phyloP scores from a whole-genome alignment of 2,113 vertebrate genomes.

The mouse (Mus musculus) region DNA sequence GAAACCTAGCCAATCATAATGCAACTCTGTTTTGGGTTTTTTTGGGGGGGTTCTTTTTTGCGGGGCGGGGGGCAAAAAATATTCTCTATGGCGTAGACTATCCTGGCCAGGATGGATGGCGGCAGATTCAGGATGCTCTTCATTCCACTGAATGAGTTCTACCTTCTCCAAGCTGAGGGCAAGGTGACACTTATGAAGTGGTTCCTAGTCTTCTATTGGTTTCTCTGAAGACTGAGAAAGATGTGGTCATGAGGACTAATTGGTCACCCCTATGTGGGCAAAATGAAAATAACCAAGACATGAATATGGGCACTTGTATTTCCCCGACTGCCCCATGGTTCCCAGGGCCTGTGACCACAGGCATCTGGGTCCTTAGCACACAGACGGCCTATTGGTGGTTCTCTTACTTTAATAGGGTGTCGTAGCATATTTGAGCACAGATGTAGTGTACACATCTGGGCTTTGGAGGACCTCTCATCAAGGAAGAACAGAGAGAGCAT shows the following conservation, averaged over 20 bases:
- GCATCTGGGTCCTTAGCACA: not conserved
- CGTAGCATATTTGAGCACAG: too few species aligned
- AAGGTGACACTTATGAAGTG: not conserved
- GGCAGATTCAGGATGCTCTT: not conserved
- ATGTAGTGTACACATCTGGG: not conserved
- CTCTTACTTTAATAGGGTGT: fast-evolving
- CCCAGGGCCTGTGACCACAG: not conserved
- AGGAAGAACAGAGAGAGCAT: not conserved
- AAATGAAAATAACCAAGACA: not conserved
- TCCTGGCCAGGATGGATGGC: not conserved
- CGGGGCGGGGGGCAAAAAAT: not conserved
- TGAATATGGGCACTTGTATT: not conserved
- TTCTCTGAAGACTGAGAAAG: conserved; percentile 33
- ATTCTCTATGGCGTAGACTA: not conserved
- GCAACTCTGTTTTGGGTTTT: not conserved
- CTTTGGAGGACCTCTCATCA: not conserved
- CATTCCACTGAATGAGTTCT: not conserved
- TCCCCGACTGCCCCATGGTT: not conserved
- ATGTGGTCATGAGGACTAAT: not conserved
- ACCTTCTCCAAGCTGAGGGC: not conserved
- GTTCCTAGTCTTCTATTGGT: not conserved
- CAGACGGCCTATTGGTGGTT: not conserved
- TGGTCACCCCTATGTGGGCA: not conserved
- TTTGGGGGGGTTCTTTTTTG: too few species aligned
- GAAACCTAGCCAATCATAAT: not conserved